Base-by-base conservation (phyloP, 2,888 invertebrate species). In the Dynastes hyllus region DNA sequence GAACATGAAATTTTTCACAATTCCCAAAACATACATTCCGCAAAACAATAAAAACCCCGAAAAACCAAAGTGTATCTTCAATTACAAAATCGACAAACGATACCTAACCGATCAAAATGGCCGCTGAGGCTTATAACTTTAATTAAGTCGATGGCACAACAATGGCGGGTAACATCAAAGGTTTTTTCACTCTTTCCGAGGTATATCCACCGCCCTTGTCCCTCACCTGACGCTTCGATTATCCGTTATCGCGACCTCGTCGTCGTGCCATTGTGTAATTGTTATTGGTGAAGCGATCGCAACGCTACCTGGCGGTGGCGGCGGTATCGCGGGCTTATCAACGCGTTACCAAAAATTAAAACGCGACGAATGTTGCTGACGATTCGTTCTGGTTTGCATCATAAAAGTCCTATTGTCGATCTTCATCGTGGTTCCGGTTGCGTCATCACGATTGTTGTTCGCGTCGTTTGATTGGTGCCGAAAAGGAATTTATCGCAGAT, bases 31-130 rank as follows among this genome's bases (percentile, higher is more conserved):
- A 37, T 53, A 55, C 3, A 22, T 55, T 6, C 55, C 45, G 11
- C 8, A 45, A 11, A 45, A 45, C 32, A 45, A 11, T 11, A 8
- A 45, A 45, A 11, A 45, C 13, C 53, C 1, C 2, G 53, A n/a
- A 53, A 16, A n/a, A 16, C 16, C 2, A 53, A 16, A 53, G 9
- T 9, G 9, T 13, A 8, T 22, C 22, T 22, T 29, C 61, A 61
- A 63, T 63, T 63, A 32, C 29, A 32, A n/a, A 63, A 32, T 32
- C 63, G 6, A 11, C 32, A 13, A 32, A 32, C 5, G 61, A 29
- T 61, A 63, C 29, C 55, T 69, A 69, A 69, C 69, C 69, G 69
- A 69, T 69, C 69, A 69, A 69, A 29, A 69, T 69, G 69, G 69
- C 69, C 50, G 66, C 16, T 1, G 29, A 13, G 11, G 22, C 27